These are phyloP conservation scores for Acipenser transmontanus DNA, from an alignment of 2,797 vertebrate species.

Conservation along the genomic window DNA sequence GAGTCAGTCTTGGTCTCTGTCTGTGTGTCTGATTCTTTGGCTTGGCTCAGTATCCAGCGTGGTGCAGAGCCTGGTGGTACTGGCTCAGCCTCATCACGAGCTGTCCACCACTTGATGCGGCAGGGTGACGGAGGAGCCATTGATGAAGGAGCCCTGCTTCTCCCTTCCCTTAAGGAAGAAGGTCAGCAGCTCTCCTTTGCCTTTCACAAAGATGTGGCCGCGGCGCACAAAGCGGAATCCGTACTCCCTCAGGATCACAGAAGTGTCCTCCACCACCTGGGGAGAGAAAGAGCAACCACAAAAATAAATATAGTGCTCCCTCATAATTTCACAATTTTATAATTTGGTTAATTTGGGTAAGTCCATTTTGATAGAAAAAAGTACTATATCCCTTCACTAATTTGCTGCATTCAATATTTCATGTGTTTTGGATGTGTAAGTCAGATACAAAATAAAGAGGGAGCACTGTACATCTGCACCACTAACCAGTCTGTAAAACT, in stretches of 20 bases:
- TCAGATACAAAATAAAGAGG: too few relatives aligned
- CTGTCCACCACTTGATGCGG: slow-evolving; percentile 90
- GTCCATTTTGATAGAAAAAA: too few relatives aligned
- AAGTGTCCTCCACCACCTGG: slow-evolving; percentile 90
- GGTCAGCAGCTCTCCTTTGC: slow-evolving; percentile 90
- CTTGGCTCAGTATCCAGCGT: neutral
- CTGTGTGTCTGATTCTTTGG: slow-evolving; percentile 10
- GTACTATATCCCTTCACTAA: too few relatives aligned
- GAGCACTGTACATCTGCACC: too few relatives aligned
- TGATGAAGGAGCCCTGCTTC: slow-evolving; percentile 59
- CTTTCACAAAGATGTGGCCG: slow-evolving; percentile 87
- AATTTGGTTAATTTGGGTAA: too few relatives aligned
- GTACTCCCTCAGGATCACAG: slow-evolving; percentile 78
- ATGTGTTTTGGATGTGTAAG: too few relatives aligned
- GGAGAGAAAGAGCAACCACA: slow-evolving; percentile 2
- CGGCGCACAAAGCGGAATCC: slow-evolving; percentile 85
- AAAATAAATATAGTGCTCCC: neutral
- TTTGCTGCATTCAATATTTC: too few relatives aligned
- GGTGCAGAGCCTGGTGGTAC: neutral
- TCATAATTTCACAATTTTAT: neutral
- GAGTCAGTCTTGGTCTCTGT: neutral
- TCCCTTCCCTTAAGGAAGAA: slow-evolving; percentile 91
- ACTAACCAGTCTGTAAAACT: too few relatives aligned
- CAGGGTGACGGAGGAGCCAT: slow-evolving; percentile 59
- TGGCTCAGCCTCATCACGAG: slow-evolving; percentile 48